These are phyloP conservation scores for Scytalopus superciliaris DNA, from an alignment of 2,113 vertebrate species.

Conservation along the genomic window DNA sequence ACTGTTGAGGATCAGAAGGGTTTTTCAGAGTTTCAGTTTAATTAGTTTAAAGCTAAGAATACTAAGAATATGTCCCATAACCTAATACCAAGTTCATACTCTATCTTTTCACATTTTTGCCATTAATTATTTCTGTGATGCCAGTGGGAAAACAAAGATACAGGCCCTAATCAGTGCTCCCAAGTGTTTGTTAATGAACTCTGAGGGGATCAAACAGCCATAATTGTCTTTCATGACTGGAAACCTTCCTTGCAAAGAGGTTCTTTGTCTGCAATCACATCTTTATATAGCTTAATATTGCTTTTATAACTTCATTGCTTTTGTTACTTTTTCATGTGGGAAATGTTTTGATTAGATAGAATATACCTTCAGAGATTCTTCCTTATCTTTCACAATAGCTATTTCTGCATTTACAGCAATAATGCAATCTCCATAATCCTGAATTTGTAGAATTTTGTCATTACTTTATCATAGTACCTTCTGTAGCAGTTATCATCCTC, in stretches of 20 bases:
- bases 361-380: slow-evolving; percentile 21
- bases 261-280: slow-evolving; percentile 12
- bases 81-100: background rate
- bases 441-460: background rate
- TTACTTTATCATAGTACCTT: background rate
- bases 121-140: slow-evolving; percentile 8
- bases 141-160: background rate
- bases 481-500: background rate
- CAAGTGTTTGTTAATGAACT: slow-evolving; percentile 21
- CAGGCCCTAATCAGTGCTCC: background rate
- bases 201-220: background rate
- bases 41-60: background rate
- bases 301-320: slow-evolving; percentile 22
- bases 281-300: slow-evolving; percentile 7
- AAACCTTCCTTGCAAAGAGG: background rate
- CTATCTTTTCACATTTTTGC: background rate
- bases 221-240: background rate
- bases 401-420: slow-evolving; percentile 29
- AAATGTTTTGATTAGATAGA: slow-evolving; percentile 51
- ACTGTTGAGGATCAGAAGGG: background rate
- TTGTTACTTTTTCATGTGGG: background rate
- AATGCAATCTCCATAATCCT: background rate
- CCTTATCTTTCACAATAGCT: slow-evolving; percentile 32
- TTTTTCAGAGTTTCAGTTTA: background rate
- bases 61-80: background rate